phyloP scores from a whole-genome alignment of 2,797 vertebrate genomes.

The Alexandromys oeconomus region DNA sequence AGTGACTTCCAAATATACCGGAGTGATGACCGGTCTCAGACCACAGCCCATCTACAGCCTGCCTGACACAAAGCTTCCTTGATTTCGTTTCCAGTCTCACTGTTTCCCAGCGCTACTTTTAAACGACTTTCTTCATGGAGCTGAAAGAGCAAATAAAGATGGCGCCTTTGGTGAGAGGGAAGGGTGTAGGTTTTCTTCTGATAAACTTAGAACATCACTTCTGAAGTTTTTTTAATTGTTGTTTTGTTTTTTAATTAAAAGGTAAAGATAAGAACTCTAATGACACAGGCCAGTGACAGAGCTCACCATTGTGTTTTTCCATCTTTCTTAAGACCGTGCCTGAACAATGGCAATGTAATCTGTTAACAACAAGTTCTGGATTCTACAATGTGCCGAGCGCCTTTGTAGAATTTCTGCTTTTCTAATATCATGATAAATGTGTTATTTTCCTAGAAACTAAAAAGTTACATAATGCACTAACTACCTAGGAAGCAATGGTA shows the following conservation, averaged over 20 bases:
- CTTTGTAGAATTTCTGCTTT: background rate
- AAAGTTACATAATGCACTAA: background rate
- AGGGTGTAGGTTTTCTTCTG: background rate
- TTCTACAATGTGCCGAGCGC: background rate
- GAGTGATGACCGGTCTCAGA: slow-evolving; percentile 54
- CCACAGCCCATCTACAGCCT: slow-evolving; percentile 45
- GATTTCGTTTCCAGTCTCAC: slow-evolving; percentile 45
- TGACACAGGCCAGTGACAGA: background rate
- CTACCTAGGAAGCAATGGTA: background rate
- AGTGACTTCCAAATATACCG: slow-evolving; percentile 65
- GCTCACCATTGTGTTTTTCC: background rate
- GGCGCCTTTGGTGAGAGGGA: background rate
- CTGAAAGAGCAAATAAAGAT: slow-evolving; percentile 30
- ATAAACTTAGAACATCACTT: slow-evolving; percentile 37
- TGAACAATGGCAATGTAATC: background rate
- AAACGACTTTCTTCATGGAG: slow-evolving; percentile 36
- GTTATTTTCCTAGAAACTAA: background rate
- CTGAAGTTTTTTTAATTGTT: background rate
- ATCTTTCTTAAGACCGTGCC: background rate
- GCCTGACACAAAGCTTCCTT: slow-evolving; percentile 50
- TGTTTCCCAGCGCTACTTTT: slow-evolving; percentile 12
- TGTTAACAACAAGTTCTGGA: background rate
- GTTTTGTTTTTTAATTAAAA: background rate
- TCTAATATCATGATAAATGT: background rate
- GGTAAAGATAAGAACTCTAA: slow-evolving; percentile 23